These are phyloP conservation scores for Lordiphosa mommai DNA, from an alignment of 1,140 invertebrate species.

Conservation along the genomic window DNA sequence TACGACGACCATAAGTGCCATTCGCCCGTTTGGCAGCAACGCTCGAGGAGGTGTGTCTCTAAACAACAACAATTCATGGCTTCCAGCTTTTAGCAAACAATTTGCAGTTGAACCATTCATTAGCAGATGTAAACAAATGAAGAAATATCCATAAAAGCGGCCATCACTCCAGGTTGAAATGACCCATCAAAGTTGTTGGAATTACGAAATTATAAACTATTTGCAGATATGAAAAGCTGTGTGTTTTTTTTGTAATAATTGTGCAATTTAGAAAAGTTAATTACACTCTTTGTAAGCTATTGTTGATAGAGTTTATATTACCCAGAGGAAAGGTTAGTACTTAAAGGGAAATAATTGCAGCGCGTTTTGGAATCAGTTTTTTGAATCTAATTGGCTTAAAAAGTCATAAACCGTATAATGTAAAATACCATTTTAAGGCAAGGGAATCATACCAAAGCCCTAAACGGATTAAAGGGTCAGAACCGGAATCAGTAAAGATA, in stretches of 20 bases:
- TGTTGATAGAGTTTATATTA: no score
- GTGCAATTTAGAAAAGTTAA: not conserved
- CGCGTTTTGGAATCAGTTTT: no score
- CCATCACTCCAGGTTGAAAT: not conserved
- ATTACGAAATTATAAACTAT: constrained; percentile 36
- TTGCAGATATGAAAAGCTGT: constrained; percentile 15
- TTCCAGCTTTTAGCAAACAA: constrained; percentile 4
- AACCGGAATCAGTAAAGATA: no score
- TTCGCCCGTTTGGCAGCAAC: not conserved
- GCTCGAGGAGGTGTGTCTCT: constrained; percentile 2
- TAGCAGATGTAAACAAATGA: constrained; percentile 1
- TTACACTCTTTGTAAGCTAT: not conserved
- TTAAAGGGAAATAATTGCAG: no score
- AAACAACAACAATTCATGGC: not conserved
- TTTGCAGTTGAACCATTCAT: constrained; percentile 6
- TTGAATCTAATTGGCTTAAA: no score
- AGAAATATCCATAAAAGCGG: constrained; percentile 15
- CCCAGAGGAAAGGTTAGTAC: no score
- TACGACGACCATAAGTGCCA: constrained; percentile 15
- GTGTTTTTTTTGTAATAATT: not conserved
- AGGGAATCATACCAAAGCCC: no score
- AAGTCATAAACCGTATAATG: no score
- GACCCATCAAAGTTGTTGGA: constrained; percentile 6
- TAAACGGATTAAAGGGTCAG: no score
- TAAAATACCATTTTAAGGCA: no score